phyloP scores from a whole-genome alignment of 2,797 vertebrate species.

The Microtus agrestis region DNA sequence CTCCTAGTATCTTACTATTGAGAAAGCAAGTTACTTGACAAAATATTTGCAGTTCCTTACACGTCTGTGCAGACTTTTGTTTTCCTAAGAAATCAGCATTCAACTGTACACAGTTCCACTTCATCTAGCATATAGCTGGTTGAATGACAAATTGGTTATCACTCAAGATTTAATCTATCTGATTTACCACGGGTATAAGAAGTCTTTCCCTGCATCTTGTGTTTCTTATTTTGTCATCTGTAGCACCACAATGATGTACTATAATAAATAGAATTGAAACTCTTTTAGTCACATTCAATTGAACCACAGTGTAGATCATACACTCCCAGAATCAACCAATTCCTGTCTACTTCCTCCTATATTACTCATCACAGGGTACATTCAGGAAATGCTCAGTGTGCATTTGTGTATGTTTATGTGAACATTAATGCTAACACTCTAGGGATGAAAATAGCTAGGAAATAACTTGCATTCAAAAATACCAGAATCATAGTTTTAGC shows the following conservation, averaged over 20 bases:
- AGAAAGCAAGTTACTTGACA: constrained; percentile 8
- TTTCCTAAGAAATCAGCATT: constrained; percentile 10
- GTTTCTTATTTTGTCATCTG: constrained; percentile 30
- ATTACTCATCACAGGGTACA: background rate
- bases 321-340: background rate
- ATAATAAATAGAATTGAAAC: constrained; percentile 51
- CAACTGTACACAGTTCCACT: background rate
- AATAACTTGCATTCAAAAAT: background rate
- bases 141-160: constrained; percentile 49
- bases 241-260: background rate
- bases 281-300: constrained; percentile 50
- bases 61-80: background rate
- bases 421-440: background rate
- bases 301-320: constrained; percentile 27
- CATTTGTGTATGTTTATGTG: background rate
- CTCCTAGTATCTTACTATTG: background rate
- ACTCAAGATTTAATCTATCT: constrained; percentile 41
- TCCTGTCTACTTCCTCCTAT: background rate
- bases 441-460: background rate
- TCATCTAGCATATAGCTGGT: background rate
- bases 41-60: background rate
- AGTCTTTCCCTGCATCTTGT: background rate
- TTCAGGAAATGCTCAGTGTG: background rate
- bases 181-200: constrained; percentile 27
- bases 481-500: background rate